Evolutionary conservation across 1,140 invertebrate species (phyloP), one percentile per base, ranked within the genome.

Genomic region (Coelopa frigida): DNA sequence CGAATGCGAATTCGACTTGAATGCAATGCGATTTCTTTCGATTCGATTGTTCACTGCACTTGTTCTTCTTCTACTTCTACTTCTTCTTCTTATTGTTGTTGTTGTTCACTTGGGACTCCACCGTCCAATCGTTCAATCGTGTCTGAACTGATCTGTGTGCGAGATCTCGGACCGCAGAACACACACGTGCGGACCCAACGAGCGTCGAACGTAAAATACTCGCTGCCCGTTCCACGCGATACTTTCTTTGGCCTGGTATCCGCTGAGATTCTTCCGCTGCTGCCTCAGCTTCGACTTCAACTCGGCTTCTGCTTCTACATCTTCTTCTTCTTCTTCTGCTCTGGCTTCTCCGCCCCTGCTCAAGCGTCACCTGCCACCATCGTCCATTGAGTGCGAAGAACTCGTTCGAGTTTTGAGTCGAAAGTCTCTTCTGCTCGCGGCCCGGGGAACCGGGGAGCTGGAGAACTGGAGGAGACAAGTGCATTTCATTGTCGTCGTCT

Each of bases 161-260:
- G n/a, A n/a, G n/a, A n/a, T n/a, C n/a, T n/a, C n/a, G n/a, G n/a
- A 44, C 21, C 21, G 26, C 33, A 44, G 15, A 22, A 22, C 43
- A 14, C 42, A 49, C 56, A 66, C 62, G 62, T 66, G 62, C 59
- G 62, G 55, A 66, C 62, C 57, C 56, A 57, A 55, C 62, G 53
- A 66, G 56, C 57, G 62, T 62, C 58, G 58, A 66, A 66, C 59
- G 60, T 59, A 58, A 66, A 66, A 66, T 66, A 66, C 62, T 58
- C 59, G 56, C 32, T n/a, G n/a, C n/a, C n/a, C n/a, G n/a, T 31
- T 23, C 21, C 15, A 50, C 27, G 52, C 53, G 62, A 66, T 66
- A 66, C 62, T 66, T 66, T 66, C 62, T 66, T 66, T 66, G 62
- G 62, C 62, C 63, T 66, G 59, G 58, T 66, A 62, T 43, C 32